A percentile compares a stretch with the other conserved stretches of the same genome.
Evolutionary conservation across 2,888 invertebrate genomes (phyloP).

Genomic region (Drosophila subquinaria): DNA sequence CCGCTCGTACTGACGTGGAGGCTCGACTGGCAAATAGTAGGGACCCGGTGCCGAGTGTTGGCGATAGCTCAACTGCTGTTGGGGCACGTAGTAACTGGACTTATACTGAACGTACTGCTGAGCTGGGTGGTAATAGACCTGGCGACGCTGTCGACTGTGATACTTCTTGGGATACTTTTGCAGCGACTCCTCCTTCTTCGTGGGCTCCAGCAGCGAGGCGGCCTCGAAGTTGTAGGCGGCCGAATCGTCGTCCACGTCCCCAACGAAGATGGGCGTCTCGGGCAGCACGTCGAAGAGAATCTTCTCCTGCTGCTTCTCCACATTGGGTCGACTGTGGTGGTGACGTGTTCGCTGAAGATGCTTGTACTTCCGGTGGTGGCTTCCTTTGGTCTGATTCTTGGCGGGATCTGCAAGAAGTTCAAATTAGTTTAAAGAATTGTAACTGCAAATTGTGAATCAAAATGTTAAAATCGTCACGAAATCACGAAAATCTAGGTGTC

Average conservation of each 20-base stretch:
- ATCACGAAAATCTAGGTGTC: no score
- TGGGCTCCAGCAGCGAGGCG: conserved; percentile 57
- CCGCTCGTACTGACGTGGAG: conserved; percentile 16
- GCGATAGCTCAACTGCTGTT: background rate
- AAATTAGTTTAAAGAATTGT: background rate
- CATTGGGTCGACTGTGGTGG: conserved; percentile 50
- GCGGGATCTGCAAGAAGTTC: conserved; percentile 56
- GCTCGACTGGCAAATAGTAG: conserved; percentile 31
- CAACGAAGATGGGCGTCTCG: conserved; percentile 64
- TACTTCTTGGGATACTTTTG: conserved; percentile 80
- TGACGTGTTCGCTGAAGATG: conserved; percentile 60
- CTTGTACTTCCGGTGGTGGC: conserved; percentile 55
- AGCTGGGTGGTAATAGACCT: conserved; percentile 36
- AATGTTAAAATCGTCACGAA: no score
- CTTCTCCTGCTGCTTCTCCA: conserved; percentile 64
- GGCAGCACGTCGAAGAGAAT: conserved; percentile 81
- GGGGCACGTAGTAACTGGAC: background rate
- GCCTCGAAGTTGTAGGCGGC: conserved; percentile 52
- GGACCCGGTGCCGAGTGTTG: background rate
- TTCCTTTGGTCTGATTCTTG: conserved; percentile 56
- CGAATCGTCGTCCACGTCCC: conserved; percentile 54
- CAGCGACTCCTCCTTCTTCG: conserved; percentile 65
- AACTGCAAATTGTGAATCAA: no score
- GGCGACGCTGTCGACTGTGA: conserved; percentile 74
- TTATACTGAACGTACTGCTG: background rate